Evolutionary conservation across 2,888 invertebrate genomes (phyloP), one percentile per base, ranked within the genome.

Genomic region (Mesorhabditis spiculigera): DNA sequence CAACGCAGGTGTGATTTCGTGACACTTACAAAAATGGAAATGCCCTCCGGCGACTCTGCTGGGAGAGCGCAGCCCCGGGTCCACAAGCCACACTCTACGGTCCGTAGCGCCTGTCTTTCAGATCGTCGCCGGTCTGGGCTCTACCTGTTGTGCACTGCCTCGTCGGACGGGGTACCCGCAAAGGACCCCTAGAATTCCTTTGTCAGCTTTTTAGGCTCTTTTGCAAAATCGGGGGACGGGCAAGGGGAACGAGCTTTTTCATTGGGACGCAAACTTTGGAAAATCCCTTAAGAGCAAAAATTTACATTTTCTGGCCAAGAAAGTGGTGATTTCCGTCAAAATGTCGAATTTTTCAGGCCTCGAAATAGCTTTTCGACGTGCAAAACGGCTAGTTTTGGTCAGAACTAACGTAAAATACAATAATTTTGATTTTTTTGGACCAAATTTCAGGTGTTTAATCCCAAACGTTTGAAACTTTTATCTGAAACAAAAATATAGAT

Each of bases 161-260:
- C 74, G 8, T 68, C 70, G 68, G 74, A 70, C 67, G 70, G 71
- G 68, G 68, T 68, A 28, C 66, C 65, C 28, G 68, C 28, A 28
- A 28, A 28, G 28, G 28, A 28, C 28, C 28, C 28, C 28, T 28
- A 28, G 28, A 28, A 28, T 28, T 28, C 28, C 28, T 28, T 28
- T 28, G 28, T 28, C 28, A 28, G 28, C 28, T 28, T 28, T 28
- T 28, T 28, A 28, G 28, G 28, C 28, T 28, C 28, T 28, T 28
- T 28, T 28, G 28, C 28, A 28, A 28, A 28, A 28, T 28, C 28
- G 28, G 28, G 28, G 1, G 1, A 3, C 28, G 6, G 6, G 50
- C 6, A 50, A 10, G 28, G 28, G 28, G 28, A 28, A 28, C 28
- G 28, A 28, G 3, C 3, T 28, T 28, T 28, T 28, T 28, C n/a